phyloP scores from a whole-genome alignment of 2,888 invertebrate species.

The Cordylochernes scorpioides region DNA sequence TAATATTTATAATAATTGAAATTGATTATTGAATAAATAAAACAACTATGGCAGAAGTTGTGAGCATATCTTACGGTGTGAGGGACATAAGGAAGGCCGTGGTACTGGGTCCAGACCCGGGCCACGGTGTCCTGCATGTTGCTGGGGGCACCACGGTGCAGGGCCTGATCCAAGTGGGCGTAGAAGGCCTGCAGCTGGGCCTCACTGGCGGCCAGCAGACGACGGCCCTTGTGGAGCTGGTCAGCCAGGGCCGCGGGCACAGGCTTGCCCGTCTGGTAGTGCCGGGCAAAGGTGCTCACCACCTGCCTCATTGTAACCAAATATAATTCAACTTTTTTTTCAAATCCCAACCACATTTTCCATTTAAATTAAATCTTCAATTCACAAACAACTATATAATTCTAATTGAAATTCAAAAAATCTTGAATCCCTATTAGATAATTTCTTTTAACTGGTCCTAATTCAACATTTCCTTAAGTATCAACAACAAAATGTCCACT shows the following conservation, averaged over 20 bases:
- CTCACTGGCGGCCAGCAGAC: conserved; percentile 63
- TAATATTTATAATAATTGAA: not conserved
- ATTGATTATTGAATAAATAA: too few relatives aligned
- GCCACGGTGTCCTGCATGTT: conserved; percentile 36
- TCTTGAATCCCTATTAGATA: too few relatives aligned
- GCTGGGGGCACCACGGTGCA: conserved; percentile 38
- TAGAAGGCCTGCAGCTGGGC: conserved; percentile 68
- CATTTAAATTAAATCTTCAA: too few relatives aligned
- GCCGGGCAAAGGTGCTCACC: conserved; percentile 54
- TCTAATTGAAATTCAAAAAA: too few relatives aligned
- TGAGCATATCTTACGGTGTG: conserved; percentile 50
- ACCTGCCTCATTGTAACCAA: too few relatives aligned
- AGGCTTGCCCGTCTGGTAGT: conserved; percentile 60
- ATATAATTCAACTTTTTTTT: too few relatives aligned
- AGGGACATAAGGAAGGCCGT: conserved; percentile 54
- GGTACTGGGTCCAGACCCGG: conserved; percentile 50
- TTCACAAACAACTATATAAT: too few relatives aligned
- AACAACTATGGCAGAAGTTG: too few relatives aligned
- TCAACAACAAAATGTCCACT: too few relatives aligned
- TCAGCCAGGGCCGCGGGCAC: conserved; percentile 52
- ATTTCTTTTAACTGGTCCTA: too few relatives aligned
- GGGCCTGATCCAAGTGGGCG: conserved; percentile 65
- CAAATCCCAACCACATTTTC: too few relatives aligned
- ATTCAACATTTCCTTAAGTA: too few relatives aligned
- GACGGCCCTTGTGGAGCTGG: conserved; percentile 54